Evolutionary conservation across 2,113 vertebrate species (phyloP).

Genomic region (Halichoeres trimaculatus): DNA sequence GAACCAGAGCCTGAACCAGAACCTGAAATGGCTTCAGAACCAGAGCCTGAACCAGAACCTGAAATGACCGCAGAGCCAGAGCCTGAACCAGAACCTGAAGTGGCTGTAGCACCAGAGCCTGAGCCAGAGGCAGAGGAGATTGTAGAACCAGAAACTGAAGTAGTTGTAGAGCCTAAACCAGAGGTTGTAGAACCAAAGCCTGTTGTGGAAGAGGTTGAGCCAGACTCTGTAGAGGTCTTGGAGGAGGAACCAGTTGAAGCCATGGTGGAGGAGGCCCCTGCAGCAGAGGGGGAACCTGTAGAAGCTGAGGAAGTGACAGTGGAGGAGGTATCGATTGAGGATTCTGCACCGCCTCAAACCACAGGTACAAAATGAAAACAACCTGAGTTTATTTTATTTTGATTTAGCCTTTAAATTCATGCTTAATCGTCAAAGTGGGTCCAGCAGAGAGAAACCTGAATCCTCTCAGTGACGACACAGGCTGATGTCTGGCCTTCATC

Average conservation of each 20-base stretch:
- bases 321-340: conserved; percentile 28
- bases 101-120: not conserved
- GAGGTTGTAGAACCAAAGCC: conserved; percentile 19
- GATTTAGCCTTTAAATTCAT: not conserved
- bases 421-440: too few relatives aligned
- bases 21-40: not conserved
- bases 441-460: too few relatives aligned
- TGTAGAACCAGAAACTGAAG: not conserved
- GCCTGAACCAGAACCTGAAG: not conserved
- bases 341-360: conserved; percentile 18
- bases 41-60: conserved; percentile 8
- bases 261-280: not conserved
- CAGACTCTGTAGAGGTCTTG: conserved; percentile 14
- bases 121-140: not conserved
- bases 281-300: not conserved
- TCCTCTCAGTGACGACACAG: not conserved
- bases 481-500: not conserved
- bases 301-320: conserved; percentile 27
- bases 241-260: conserved; percentile 32
- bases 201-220: not conserved
- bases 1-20: not conserved
- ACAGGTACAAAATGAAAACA: conserved; percentile 57
- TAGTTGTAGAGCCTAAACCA: not conserved
- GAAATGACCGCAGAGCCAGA: not conserved
- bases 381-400: not conserved